Base-by-base conservation (phyloP, 37 sponge, comb jelly and placozoan species). In the Ianthella basta region DNA sequence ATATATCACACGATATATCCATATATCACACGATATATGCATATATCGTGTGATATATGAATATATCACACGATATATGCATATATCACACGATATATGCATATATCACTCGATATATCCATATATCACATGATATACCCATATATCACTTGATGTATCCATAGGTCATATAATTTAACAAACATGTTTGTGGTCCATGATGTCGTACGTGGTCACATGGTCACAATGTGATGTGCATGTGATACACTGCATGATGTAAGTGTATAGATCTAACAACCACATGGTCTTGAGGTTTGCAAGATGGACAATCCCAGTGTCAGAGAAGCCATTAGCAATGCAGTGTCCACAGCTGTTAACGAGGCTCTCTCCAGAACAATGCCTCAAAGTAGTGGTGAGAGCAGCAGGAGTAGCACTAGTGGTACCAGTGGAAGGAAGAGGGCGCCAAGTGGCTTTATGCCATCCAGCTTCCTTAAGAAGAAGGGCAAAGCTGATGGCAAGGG, bases 221-320 rank as follows among this genome's bases (percentile, higher is more conserved):
- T n/a, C n/a, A 18, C 59, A 56, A 18, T 56, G 18, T 56, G 59
- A 56, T 18, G 15, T 15, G 59, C 59, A 19, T 18, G 18, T 19
- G 66, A 40, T 1, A 75, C 54, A 19, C n/a, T n/a, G n/a, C n/a
- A n/a, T n/a, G n/a, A n/a, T n/a, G n/a, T 6, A 41, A 75, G 78
- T 75, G 78, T 23, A 40, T 10, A 18, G 15, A 40, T 36, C 15
- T 38, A 75, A 41, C 25, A 53, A 75, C 53, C 78, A 75, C 44
- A 75, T 75, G 78, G 72, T 70, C 72, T 69, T 69, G 70, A 34
- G 70, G 70, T 70, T 70, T n/a, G 25, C 44, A 75, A 75, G 54
- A 75, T 75, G 78, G 53, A 75, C 40, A 18, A 32, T 15, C n/a
- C 50, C 3, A 41, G 53, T 41, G 37, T 75, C n/a, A 75, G 53